Percentiles rank a stretch among this genome's conserved stretches.
Evolutionary conservation across 2,888 invertebrate genomes (phyloP).

Genomic region (Drosophila sordidula): DNA sequence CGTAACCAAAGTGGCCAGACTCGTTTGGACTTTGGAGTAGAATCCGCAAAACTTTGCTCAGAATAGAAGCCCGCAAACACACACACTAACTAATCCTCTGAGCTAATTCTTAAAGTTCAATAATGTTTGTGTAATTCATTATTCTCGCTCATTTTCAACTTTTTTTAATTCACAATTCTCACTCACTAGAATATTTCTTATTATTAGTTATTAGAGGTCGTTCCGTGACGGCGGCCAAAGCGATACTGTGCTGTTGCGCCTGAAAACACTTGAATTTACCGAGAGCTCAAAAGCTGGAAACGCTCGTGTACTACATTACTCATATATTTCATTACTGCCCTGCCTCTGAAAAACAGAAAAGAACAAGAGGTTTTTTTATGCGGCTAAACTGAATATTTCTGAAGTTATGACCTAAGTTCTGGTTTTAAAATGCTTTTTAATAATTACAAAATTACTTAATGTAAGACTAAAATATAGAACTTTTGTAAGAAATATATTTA

Average conservation of each 20-base stretch:
- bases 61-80: background rate
- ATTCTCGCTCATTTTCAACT: background rate
- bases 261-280: slow-evolving; percentile 6
- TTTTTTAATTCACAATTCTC: background rate
- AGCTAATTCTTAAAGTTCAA: background rate
- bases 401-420: too few species aligned
- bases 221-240: background rate
- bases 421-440: too few species aligned
- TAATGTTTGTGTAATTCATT: background rate
- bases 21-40: slow-evolving; percentile 28
- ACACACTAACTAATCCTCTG: background rate
- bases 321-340: background rate
- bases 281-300: background rate
- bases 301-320: background rate
- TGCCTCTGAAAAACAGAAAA: background rate
- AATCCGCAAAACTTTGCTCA: slow-evolving; percentile 11
- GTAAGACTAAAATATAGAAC: too few species aligned
- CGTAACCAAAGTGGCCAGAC: slow-evolving; percentile 35
- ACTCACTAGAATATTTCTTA: slow-evolving; percentile 1
- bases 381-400: too few species aligned
- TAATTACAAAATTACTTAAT: too few species aligned
- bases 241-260: slow-evolving; percentile 8
- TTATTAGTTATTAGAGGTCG: slow-evolving; percentile 5
- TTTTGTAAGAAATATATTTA: too few species aligned
- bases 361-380: too few species aligned